Evolutionary conservation across 2,888 invertebrate species (phyloP).

Genomic region (Agrotis clavis): DNA sequence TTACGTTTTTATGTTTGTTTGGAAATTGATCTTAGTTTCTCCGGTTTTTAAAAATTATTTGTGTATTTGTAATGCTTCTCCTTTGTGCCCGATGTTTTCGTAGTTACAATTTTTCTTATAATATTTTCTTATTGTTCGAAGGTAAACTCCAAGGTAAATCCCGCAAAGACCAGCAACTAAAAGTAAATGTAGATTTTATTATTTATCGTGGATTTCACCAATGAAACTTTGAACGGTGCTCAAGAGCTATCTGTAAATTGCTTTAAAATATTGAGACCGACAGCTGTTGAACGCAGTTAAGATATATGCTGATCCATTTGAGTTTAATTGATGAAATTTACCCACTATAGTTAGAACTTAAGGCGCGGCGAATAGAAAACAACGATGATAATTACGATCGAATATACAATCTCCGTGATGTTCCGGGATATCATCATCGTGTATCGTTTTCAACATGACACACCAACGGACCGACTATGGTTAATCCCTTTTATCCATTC

Average conservation of each 20-base stretch:
- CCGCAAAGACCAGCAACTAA: constrained; percentile 52
- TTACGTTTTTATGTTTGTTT: constrained; percentile 20
- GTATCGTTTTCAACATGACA: constrained; percentile 1
- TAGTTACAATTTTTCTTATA: constrained; percentile 41
- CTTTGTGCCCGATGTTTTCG: constrained; percentile 41
- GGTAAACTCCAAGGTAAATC: constrained; percentile 57
- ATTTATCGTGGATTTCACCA: constrained; percentile 16
- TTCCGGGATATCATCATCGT: background rate
- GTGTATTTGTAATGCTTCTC: constrained; percentile 50
- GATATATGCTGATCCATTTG: constrained; percentile 3
- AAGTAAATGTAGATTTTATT: constrained; percentile 47
- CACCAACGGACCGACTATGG: background rate
- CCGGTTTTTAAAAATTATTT: constrained; percentile 1
- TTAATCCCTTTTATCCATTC: background rate
- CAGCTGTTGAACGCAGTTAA: background rate
- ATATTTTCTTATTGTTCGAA: constrained; percentile 55
- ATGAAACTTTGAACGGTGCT: background rate
- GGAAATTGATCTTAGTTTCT: constrained; percentile 28
- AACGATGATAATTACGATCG: background rate
- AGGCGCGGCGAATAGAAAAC: constrained; percentile 17
- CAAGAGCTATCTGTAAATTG: background rate
- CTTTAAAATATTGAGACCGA: background rate
- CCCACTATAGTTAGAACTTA: constrained; percentile 18
- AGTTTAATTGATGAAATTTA: background rate
- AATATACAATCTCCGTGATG: background rate